Conservation (phyloP, 92 coral and sea anemone species). For the Micromussa lordhowensis region DNA sequence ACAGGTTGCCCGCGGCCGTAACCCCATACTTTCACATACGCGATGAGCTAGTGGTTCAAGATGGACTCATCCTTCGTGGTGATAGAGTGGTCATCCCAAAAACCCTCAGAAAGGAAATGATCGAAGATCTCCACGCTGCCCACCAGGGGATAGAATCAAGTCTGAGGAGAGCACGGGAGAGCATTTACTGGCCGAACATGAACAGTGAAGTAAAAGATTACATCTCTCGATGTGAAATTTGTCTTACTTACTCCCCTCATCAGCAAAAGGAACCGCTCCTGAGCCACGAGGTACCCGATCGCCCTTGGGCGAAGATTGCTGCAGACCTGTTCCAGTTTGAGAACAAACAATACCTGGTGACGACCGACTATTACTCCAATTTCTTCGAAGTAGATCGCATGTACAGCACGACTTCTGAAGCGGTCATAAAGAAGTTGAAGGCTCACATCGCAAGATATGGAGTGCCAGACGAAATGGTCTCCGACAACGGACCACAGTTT, state of each 20-base stretch:
- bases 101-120: conserved; percentile 17
- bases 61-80: neutral
- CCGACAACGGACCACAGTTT: conserved; percentile 17
- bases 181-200: conserved; percentile 50
- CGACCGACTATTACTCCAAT: conserved; percentile 49
- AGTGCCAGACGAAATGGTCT: neutral
- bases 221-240: conserved; percentile 43
- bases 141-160: conserved; percentile 54
- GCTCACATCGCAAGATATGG: conserved; percentile 42
- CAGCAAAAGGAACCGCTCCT: conserved; percentile 53
- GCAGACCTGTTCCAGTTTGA: conserved; percentile 47
- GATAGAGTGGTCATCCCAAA: conserved; percentile 40
- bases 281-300: conserved; percentile 46
- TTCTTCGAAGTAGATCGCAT: conserved; percentile 40
- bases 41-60: conserved; percentile 16
- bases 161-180: conserved; percentile 31
- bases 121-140: conserved; percentile 21
- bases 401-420: conserved; percentile 12
- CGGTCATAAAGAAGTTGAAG: conserved; percentile 40
- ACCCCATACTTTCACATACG: conserved; percentile 26
- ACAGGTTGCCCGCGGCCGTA: neutral
- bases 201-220: conserved; percentile 23
- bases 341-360: conserved; percentile 48
- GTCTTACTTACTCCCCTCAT: neutral
- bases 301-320: conserved; percentile 47